Evolutionary conservation across 2,888 invertebrate species (phyloP).

Genomic region (Balanococcus diminutus): DNA sequence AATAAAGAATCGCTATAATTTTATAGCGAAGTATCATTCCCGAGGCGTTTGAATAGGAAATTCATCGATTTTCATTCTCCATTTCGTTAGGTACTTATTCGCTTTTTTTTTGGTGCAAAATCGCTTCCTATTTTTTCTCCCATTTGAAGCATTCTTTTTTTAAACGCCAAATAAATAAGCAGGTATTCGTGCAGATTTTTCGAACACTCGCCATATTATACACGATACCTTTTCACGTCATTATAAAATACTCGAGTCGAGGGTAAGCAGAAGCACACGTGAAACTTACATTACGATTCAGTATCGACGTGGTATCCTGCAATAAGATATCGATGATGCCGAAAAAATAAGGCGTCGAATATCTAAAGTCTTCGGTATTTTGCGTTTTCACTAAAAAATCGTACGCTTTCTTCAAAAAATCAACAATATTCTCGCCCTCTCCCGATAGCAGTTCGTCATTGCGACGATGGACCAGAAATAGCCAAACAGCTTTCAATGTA

Average conservation of each 20-base stretch:
- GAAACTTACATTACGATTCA: slow-evolving; percentile 72
- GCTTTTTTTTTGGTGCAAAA: background rate
- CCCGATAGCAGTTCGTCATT: slow-evolving; percentile 68
- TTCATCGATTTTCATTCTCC: background rate
- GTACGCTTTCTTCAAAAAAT: slow-evolving; percentile 67
- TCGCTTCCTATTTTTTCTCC: background rate
- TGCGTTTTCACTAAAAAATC: slow-evolving; percentile 64
- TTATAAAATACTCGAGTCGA: no score
- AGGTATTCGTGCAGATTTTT: background rate
- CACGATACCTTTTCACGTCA: no score
- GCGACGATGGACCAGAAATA: slow-evolving; percentile 62
- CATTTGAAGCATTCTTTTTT: background rate
- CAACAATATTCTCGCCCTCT: slow-evolving; percentile 70
- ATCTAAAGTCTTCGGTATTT: slow-evolving; percentile 63
- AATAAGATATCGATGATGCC: slow-evolving; percentile 72
- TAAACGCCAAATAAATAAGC: background rate
- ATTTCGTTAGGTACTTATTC: background rate
- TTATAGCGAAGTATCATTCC: background rate
- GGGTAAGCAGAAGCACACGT: background rate
- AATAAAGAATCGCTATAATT: background rate
- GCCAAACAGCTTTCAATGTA: slow-evolving; percentile 67
- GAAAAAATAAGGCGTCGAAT: slow-evolving; percentile 67
- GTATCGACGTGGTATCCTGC: slow-evolving; percentile 71
- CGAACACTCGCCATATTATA: background rate
- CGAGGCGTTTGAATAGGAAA: background rate